Evolutionary conservation across 2,888 invertebrate genomes (phyloP), one percentile per base, ranked within the genome.

Genomic region (Microctonus brassicae): DNA sequence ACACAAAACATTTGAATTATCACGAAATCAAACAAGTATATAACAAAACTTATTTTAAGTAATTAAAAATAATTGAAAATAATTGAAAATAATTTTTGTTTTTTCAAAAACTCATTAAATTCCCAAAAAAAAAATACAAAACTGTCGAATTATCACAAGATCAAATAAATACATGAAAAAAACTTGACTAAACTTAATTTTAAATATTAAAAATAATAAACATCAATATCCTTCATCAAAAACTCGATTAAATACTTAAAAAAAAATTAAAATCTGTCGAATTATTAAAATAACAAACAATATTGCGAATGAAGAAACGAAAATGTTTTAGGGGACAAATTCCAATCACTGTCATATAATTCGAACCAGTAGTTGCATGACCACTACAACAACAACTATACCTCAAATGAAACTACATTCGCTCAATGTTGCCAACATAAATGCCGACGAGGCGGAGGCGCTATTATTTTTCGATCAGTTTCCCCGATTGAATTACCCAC

Each of bases 401-500:
- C 17, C 47, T 47, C 17, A 6, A 47, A 47, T 47, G 47, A 47
- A 47, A 47, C 17, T 47, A 47, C 17, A n/a, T 47, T 47, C 47
- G 47, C 17, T 47, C 17, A 9, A 47, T 47, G n/a, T 47, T 47
- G 17, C 67, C 42, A 36, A 57, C 57, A 24, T 17, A 66, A 66
- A 66, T 66, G 55, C 22, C 29, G 34, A 36, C 26, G 66, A 68
- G 76, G 76, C 76, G 78, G 81, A 80, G 78, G 79, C 80, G 79
- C 83, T 81, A 85, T 86, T 86, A 86, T 86, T 85, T 86, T 86
- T 83, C 86, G 83, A 87, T 87, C 87, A 84, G 83, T 83, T 84
- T 84, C 82, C 81, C 84, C 83, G 85, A 87, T 87, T 86, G 84
- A 82, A 86, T 87, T 87, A 86, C 76, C 77, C 73, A 76, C 75